Conservation (phyloP, 2,113 vertebrate species). For the Scophthalmus maximus region DNA sequence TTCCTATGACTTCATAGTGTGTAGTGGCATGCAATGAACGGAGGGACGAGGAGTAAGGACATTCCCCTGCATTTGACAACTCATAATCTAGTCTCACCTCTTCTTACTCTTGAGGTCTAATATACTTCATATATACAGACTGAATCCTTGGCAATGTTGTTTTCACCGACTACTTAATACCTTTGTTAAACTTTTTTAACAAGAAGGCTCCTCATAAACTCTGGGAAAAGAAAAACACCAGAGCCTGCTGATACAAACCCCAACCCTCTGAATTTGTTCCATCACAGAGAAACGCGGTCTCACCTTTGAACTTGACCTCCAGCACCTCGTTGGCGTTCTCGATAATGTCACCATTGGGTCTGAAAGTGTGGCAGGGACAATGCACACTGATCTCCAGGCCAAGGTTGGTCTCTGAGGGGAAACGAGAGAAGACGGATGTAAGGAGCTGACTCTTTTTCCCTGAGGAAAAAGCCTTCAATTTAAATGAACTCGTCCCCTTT, state of each 20-base stretch:
- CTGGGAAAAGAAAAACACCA: too few relatives aligned
- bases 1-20: too few relatives aligned
- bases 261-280: background rate
- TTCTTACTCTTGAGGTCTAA: background rate
- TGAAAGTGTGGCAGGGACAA: conserved; percentile 96
- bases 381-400: conserved; percentile 97
- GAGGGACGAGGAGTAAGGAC: too few relatives aligned
- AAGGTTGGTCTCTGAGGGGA: conserved; percentile 90
- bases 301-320: conserved; percentile 97
- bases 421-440: conserved; percentile 39
- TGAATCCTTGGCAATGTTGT: background rate
- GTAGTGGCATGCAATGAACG: too few relatives aligned
- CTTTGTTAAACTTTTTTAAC: too few relatives aligned
- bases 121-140: background rate
- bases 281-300: conserved; percentile 35
- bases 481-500: conserved; percentile 17
- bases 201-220: background rate
- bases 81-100: background rate
- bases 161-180: background rate
- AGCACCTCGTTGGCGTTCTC: conserved; percentile 92
- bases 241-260: too few relatives aligned
- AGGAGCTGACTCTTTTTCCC: conserved; percentile 37
- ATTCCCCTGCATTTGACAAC: background rate
- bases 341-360: conserved; percentile 92
- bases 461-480: conserved; percentile 27